Conservation (phyloP, 64 coral and sea anemone genomes). For the Dendrophyllia cribrosa region DNA sequence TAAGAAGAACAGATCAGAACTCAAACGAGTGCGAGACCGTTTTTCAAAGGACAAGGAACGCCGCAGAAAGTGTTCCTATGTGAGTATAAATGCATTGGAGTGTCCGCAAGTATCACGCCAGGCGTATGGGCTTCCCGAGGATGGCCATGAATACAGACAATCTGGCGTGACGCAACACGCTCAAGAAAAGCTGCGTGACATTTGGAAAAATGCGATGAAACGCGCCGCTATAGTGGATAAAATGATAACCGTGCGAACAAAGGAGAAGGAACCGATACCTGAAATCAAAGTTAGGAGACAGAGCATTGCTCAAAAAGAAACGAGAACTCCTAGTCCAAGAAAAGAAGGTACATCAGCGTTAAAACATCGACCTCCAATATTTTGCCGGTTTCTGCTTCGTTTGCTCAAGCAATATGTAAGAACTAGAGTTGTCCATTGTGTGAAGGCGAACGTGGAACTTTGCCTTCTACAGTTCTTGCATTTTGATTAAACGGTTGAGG, state of each 20-base stretch:
- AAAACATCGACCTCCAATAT: too few species aligned
- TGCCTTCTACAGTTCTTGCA: too few species aligned
- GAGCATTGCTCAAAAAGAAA: slow-evolving; percentile 32
- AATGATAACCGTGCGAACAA: slow-evolving; percentile 10
- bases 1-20: slow-evolving; percentile 83
- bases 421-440: too few species aligned
- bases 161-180: slow-evolving; percentile 46
- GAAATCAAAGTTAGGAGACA: slow-evolving; percentile 25
- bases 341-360: background rate
- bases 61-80: slow-evolving; percentile 60
- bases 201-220: slow-evolving; percentile 72
- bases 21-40: slow-evolving; percentile 76
- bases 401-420: too few species aligned
- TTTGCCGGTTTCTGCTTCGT: too few species aligned
- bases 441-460: too few species aligned
- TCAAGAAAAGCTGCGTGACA: slow-evolving; percentile 70
- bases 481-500: too few species aligned
- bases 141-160: slow-evolving; percentile 75
- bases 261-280: slow-evolving; percentile 7
- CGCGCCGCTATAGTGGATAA: slow-evolving; percentile 81
- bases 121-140: slow-evolving; percentile 86
- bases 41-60: slow-evolving; percentile 78
- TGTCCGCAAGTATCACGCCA: slow-evolving; percentile 84
- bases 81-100: slow-evolving; percentile 80
- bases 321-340: background rate